Base-by-base conservation (phyloP, 2,113 vertebrate genomes). In the Tamias sibiricus region DNA sequence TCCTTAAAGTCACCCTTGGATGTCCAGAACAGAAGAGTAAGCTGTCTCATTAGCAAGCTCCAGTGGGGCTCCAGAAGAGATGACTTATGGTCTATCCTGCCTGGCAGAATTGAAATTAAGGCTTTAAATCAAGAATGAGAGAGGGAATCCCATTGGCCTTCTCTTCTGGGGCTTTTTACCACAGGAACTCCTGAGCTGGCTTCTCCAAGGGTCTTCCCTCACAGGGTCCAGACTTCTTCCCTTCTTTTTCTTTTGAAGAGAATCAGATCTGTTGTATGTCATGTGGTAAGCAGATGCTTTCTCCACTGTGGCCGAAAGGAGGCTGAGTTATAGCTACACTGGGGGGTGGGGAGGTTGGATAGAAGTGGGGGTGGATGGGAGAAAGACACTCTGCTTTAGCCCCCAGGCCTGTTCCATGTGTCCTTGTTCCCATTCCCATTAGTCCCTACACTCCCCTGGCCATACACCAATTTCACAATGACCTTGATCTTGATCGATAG, bases 401-500 rank as follows among this genome's bases (percentile, higher is more conserved):
- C 96, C 77, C 64, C 37, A 75, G 95, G 97, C 97, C 80, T 95
- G 87, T 90, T 86, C 97, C 85, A 5, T 95, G 93, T 96, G 95
- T 97, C 96, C 96, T 94, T 94, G 89, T 90, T 86, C 94, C 17
- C 79, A 80, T 87, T 86, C 92, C 17, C 79, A 77, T 87, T 83
- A 83, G 75, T 59, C 52, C n/a, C 20, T 69, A 79, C 28, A 28
- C 47, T 24, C 32, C 32, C 42, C 66, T 8, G 22, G 12, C 20
- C 54, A 37, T 12, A 62, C 2, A 35, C 10, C 68, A 85, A n/a
- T 40, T 64, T 62, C 68, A 75, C 37, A 35, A 74, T 96, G 97
- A 81, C 98, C 97, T 97, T 97, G 94, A 62, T 88, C 12, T 26
- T 37, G 94, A 97, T 98, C 97, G 0, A 97, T 97, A 83, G n/a